Evolutionary conservation across 92 coral and sea anemone species (phyloP).

Genomic region (Zoanthus gigantus): DNA sequence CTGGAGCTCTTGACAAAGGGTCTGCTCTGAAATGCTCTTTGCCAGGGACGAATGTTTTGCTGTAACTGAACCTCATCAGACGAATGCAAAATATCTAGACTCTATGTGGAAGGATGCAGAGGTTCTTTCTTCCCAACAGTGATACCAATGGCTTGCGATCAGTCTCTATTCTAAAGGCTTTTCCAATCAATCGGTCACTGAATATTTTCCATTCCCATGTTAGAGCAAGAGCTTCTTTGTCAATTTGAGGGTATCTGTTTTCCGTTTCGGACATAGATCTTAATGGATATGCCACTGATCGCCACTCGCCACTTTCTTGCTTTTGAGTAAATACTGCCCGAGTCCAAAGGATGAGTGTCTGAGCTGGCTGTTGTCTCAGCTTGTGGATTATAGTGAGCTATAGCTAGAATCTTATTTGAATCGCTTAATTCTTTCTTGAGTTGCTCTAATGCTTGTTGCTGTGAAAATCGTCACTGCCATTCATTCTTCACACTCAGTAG

Average conservation of each 20-base stretch:
- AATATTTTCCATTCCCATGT: conserved; percentile 60
- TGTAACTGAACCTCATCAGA: conserved; percentile 63
- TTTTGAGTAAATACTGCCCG: conserved; percentile 13
- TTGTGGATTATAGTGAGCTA: conserved; percentile 29
- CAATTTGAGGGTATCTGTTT: conserved; percentile 54
- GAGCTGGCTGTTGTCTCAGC: conserved; percentile 40
- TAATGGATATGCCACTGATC: conserved; percentile 43
- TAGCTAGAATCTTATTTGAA: conserved; percentile 23
- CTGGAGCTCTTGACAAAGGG: conserved; percentile 61
- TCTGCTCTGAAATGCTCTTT: conserved; percentile 52
- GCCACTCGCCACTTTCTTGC: conserved; percentile 30
- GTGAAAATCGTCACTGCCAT: conserved; percentile 33
- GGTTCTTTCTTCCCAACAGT: conserved; percentile 30
- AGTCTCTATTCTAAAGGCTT: conserved; percentile 47
- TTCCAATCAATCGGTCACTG: conserved; percentile 48
- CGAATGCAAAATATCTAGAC: conserved; percentile 58
- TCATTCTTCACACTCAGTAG: conserved; percentile 29
- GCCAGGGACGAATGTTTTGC: conserved; percentile 48
- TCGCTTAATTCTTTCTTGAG: conserved; percentile 32
- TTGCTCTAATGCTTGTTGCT: conserved; percentile 57
- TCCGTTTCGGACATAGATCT: conserved; percentile 62
- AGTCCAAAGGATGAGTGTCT: conserved; percentile 54
- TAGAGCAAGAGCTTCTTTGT: conserved; percentile 63
- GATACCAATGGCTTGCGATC: conserved; percentile 63
- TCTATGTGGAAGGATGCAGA: conserved; percentile 49